phyloP scores from a whole-genome alignment of 2,888 invertebrate genomes.

The Coleophora deauratella region DNA sequence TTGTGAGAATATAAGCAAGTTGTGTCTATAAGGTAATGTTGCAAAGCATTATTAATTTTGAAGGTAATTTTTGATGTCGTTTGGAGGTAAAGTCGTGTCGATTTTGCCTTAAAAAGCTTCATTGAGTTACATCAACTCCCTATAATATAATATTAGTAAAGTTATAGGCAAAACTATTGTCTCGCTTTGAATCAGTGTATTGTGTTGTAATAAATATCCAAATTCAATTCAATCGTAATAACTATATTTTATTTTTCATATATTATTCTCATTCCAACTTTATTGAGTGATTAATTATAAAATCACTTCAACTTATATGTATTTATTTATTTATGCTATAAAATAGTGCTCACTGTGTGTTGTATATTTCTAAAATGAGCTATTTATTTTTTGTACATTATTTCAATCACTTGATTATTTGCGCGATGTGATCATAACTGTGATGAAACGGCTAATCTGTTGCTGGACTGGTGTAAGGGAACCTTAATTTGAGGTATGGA shows the following conservation, averaged over 20 bases:
- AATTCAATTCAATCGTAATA: slow-evolving; percentile 10
- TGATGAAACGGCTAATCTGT: slow-evolving; percentile 46
- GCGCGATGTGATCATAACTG: slow-evolving; percentile 36
- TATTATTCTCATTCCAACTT: slow-evolving; percentile 57
- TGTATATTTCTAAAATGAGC: slow-evolving; percentile 45
- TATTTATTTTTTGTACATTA: slow-evolving; percentile 56
- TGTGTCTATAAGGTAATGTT: slow-evolving; percentile 51
- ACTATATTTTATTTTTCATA: slow-evolving; percentile 19
- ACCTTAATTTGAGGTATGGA: no score
- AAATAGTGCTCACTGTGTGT: slow-evolving; percentile 51
- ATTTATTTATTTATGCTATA: slow-evolving; percentile 28
- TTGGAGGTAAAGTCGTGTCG: no score
- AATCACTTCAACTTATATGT: slow-evolving; percentile 30
- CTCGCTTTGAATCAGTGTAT: slow-evolving; percentile 19
- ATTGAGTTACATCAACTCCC: slow-evolving; percentile 4
- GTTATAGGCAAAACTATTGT: slow-evolving; percentile 13
- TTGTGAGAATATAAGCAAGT: slow-evolving; percentile 37
- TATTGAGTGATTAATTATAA: slow-evolving; percentile 34
- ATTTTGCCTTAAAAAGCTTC: no score
- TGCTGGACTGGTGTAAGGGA: slow-evolving; percentile 11
- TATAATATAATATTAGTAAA: slow-evolving; percentile 8
- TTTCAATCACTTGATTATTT: slow-evolving; percentile 38
- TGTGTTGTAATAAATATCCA: slow-evolving; percentile 5
- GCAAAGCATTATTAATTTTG: slow-evolving; percentile 43
- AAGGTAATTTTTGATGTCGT: no score